These are phyloP conservation scores for Dipodomys ordii DNA, from an alignment of 2,113 vertebrate species.

Conservation along the genomic window DNA sequence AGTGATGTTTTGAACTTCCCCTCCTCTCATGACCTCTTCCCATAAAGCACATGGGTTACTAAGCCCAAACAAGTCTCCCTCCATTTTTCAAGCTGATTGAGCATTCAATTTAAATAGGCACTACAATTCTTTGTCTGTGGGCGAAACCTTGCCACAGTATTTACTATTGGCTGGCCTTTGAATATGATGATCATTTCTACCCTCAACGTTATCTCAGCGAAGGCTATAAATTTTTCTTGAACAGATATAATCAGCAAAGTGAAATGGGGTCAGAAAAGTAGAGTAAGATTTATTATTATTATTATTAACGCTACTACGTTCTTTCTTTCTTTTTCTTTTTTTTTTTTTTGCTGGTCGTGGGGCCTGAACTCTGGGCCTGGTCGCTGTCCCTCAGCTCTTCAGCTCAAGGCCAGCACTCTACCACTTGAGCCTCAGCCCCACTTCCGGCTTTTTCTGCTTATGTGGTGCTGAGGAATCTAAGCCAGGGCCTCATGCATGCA, in stretches of 20 bases:
- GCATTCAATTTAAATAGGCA: conserved; percentile 71
- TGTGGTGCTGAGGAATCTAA: too few relatives aligned
- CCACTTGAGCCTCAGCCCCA: too few relatives aligned
- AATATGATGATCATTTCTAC: conserved; percentile 39
- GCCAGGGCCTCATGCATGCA: too few relatives aligned
- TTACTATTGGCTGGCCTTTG: conserved; percentile 23
- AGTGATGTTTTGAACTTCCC: conserved; percentile 72
- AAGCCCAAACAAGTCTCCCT: not conserved
- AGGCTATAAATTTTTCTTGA: conserved; percentile 44
- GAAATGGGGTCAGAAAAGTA: not conserved
- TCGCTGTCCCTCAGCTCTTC: too few relatives aligned
- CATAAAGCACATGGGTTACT: conserved; percentile 75
- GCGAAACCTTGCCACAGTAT: conserved; percentile 21
- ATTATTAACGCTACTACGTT: not conserved
- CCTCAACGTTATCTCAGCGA: conserved; percentile 59
- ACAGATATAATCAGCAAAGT: not conserved
- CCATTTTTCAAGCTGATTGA: conserved; percentile 66
- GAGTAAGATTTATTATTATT: conserved; percentile 2
- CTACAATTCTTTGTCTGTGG: conserved; percentile 37
- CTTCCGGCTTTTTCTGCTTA: too few relatives aligned
- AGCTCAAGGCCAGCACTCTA: too few relatives aligned
- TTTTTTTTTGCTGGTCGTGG: too few relatives aligned
- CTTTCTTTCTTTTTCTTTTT: too few relatives aligned
- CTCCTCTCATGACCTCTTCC: conserved; percentile 71
- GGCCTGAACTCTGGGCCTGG: too few relatives aligned